phyloP scores from a whole-genome alignment of 2,113 vertebrate species.

The Pao palembangensis region DNA sequence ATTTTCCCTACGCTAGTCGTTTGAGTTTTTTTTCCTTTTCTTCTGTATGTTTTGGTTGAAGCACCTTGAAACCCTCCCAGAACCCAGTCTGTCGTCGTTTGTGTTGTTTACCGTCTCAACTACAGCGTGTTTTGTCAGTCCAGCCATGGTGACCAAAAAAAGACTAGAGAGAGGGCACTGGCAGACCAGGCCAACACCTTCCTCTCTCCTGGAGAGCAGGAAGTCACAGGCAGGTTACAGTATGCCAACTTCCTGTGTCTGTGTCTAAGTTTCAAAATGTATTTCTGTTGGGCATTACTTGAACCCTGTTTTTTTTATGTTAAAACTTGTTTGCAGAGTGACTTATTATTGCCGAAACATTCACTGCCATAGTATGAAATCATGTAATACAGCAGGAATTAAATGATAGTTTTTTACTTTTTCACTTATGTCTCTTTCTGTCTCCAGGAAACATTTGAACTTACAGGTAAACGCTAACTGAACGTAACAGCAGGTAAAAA shows the following conservation, averaged over 20 bases:
- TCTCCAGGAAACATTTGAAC: neutral
- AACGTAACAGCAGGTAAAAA: no score
- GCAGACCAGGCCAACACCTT: slow-evolving; percentile 46
- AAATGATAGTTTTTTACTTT: slow-evolving; percentile 98
- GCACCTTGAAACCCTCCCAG: slow-evolving; percentile 62
- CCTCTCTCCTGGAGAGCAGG: slow-evolving; percentile 45
- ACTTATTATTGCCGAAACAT: slow-evolving; percentile 81
- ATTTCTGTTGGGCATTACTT: slow-evolving; percentile 77
- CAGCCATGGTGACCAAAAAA: slow-evolving; percentile 76
- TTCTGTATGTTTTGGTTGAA: slow-evolving; percentile 60
- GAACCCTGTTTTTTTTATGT: slow-evolving; percentile 77
- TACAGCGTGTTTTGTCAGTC: slow-evolving; percentile 70
- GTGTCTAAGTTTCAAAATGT: slow-evolving; percentile 54
- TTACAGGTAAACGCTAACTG: no score
- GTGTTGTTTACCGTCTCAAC: slow-evolving; percentile 75
- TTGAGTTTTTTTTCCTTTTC: slow-evolving; percentile 27
- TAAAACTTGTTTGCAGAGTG: slow-evolving; percentile 82
- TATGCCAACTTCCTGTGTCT: slow-evolving; percentile 17
- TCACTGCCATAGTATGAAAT: slow-evolving; percentile 91
- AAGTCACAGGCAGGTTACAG: slow-evolving; percentile 43
- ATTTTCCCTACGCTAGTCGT: slow-evolving; percentile 32
- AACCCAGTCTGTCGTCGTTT: slow-evolving; percentile 62
- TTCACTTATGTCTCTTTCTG: slow-evolving; percentile 76
- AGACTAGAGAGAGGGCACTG: slow-evolving; percentile 23
- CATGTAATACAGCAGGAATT: slow-evolving; percentile 91